These are phyloP conservation scores for Pipistrellus pygmaeus DNA, from an alignment of 2,797 vertebrate species.

Conservation along the genomic window DNA sequence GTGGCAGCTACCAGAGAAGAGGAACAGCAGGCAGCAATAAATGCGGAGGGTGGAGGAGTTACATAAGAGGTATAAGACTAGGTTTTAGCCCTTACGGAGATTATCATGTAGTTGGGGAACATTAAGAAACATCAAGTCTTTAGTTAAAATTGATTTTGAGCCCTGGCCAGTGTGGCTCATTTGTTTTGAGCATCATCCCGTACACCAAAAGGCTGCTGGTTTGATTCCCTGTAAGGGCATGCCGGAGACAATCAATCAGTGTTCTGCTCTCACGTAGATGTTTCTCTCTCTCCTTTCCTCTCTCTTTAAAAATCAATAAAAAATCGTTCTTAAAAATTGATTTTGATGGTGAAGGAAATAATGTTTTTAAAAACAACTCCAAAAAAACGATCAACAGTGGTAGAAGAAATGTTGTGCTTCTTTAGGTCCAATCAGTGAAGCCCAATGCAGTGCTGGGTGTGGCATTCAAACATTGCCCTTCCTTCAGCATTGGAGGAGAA, in stretches of 20 bases:
- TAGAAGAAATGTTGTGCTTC: not conserved
- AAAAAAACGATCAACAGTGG: not conserved
- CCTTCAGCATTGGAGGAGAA: slow-evolving; percentile 44
- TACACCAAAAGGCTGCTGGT: not conserved
- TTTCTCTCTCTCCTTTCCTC: not conserved
- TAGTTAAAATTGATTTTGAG: slow-evolving; percentile 34
- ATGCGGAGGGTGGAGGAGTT: not conserved
- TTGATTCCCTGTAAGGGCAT: not conserved
- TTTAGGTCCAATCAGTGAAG: not conserved
- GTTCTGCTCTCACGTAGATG: not conserved
- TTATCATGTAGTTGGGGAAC: not conserved
- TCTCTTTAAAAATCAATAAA: not conserved
- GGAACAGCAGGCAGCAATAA: not conserved
- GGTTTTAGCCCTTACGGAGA: not conserved
- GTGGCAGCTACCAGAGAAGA: not conserved
- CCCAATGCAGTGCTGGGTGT: not conserved
- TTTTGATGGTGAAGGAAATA: not conserved
- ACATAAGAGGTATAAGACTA: not conserved
- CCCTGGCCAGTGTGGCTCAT: not conserved
- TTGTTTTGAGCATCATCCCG: not conserved
- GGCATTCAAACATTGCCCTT: not conserved
- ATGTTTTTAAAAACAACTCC: not conserved
- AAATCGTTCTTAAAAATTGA: not conserved
- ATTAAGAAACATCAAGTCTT: slow-evolving; percentile 37
- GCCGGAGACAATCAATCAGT: not conserved